A percentile compares a stretch with the other conserved stretches of the same genome.
Evolutionary conservation across 2,888 invertebrate genomes (phyloP).

Genomic region (Ormyrus nitidulus): DNA sequence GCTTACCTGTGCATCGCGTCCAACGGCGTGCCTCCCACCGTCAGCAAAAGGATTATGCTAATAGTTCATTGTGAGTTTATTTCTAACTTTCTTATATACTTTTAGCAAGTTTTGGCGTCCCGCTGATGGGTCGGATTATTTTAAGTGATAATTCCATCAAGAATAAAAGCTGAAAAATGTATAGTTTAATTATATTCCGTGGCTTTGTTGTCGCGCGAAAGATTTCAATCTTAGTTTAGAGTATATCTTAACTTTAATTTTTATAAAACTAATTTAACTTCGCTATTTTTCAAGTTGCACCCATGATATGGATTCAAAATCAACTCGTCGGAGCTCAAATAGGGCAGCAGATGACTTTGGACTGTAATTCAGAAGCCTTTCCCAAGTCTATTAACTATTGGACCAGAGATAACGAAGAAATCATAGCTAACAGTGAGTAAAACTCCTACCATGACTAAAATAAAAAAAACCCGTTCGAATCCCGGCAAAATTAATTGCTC

Average conservation of each 20-base stretch:
- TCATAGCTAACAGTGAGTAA: constrained; percentile 83
- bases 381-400: constrained; percentile 93
- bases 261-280: constrained; percentile 3
- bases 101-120: not conserved
- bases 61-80: constrained; percentile 88
- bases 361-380: constrained; percentile 90
- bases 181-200: too few species aligned
- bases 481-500: not conserved
- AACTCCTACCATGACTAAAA: not conserved
- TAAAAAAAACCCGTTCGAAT: not conserved
- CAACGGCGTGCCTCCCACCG: constrained; percentile 91
- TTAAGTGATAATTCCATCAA: too few species aligned
- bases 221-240: too few species aligned
- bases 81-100: not conserved
- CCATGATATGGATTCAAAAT: constrained; percentile 89
- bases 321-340: constrained; percentile 88
- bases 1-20: constrained; percentile 87
- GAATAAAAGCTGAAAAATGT: too few species aligned
- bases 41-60: constrained; percentile 91
- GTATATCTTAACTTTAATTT: too few species aligned
- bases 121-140: too few species aligned
- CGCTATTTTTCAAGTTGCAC: constrained; percentile 81
- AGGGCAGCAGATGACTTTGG: constrained; percentile 85
- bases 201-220: too few species aligned
- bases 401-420: constrained; percentile 85